A percentile compares a stretch with the other conserved stretches of the same genome.
phyloP scores from a whole-genome alignment of 2,113 vertebrate species.

The Amphiprion percula region DNA sequence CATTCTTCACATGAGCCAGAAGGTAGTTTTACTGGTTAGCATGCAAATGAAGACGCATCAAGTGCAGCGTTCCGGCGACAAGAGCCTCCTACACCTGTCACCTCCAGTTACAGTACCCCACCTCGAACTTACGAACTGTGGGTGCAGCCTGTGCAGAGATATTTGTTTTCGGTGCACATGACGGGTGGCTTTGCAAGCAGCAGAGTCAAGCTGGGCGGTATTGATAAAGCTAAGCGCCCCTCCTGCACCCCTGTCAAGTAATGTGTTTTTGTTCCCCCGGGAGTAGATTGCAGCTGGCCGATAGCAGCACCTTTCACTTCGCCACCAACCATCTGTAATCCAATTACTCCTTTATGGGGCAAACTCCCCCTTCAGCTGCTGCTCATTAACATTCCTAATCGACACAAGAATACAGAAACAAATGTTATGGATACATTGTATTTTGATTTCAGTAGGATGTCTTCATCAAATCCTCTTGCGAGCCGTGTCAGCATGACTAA shows the following conservation, averaged over 20 bases:
- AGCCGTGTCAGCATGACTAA: background rate
- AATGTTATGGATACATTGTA: conserved; percentile 17
- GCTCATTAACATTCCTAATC: conserved; percentile 23
- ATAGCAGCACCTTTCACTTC: conserved; percentile 51
- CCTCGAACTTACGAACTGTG: conserved; percentile 28
- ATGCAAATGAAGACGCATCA: conserved; percentile 39
- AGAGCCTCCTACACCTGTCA: conserved; percentile 50
- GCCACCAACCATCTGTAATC: conserved; percentile 62
- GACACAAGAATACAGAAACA: conserved; percentile 14
- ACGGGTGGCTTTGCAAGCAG: conserved; percentile 49
- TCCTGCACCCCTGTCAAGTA: conserved; percentile 54
- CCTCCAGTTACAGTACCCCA: conserved; percentile 32
- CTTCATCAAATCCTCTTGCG: background rate
- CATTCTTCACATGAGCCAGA: background rate
- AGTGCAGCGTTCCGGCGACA: background rate
- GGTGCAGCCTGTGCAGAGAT: conserved; percentile 29
- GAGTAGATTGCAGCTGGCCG: conserved; percentile 50
- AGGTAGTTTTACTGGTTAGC: conserved; percentile 25
- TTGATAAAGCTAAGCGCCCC: conserved; percentile 74
- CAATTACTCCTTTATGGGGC: conserved; percentile 56
- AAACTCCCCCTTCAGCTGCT: conserved; percentile 8
- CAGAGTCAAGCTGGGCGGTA: conserved; percentile 70
- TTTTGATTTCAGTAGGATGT: conserved; percentile 31
- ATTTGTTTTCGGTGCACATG: conserved; percentile 32
- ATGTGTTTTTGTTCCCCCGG: conserved; percentile 58